Evolutionary conservation across 92 coral and sea anemone genomes (phyloP).

Genomic region (Parazoanthus swiftii): DNA sequence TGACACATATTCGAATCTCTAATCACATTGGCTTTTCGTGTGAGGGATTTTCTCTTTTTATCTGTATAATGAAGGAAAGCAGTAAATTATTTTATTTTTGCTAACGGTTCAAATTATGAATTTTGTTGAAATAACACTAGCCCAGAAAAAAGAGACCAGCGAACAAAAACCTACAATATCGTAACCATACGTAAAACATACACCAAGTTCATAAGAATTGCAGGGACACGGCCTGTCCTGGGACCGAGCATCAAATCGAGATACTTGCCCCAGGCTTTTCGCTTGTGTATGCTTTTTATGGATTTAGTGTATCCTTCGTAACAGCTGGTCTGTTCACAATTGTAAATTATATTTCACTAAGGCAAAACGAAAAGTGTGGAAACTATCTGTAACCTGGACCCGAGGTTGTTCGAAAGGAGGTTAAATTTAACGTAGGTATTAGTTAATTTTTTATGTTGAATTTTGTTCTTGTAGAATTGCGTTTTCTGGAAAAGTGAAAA

Average conservation of each 20-base stretch:
- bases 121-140: conserved; percentile 10
- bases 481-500: background rate
- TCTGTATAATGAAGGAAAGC: background rate
- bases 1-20: background rate
- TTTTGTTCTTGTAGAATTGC: background rate
- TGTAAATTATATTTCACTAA: conserved; percentile 20
- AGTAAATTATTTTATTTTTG: conserved; percentile 46
- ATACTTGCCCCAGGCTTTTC: background rate
- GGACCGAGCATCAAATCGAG: background rate
- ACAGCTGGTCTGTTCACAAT: conserved; percentile 34
- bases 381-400: background rate
- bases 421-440: too few species aligned
- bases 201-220: background rate
- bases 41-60: conserved; percentile 4
- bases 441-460: too few species aligned
- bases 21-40: background rate
- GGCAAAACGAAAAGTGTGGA: conserved; percentile 2
- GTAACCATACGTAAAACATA: background rate
- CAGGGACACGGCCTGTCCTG: background rate
- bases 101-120: conserved; percentile 19
- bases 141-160: conserved; percentile 7
- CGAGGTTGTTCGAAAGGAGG: background rate
- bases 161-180: background rate
- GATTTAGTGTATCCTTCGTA: background rate
- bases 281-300: background rate